Evolutionary conservation across 2,113 vertebrate genomes (phyloP), one percentile per base, ranked within the genome.

Genomic region (Ctenomys sociabilis): DNA sequence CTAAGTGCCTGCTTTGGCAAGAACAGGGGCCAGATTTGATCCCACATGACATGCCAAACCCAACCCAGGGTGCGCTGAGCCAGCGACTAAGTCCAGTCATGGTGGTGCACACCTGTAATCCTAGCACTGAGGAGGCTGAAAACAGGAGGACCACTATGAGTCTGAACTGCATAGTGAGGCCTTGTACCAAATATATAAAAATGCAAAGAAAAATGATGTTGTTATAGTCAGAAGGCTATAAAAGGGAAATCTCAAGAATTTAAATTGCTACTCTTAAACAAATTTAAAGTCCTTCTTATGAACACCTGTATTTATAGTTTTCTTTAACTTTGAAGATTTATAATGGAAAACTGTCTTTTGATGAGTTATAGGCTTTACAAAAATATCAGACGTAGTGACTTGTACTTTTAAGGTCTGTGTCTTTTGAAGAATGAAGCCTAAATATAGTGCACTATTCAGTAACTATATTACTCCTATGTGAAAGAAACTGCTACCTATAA

Each of bases 351-450:
- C 14, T 78, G 7, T 13, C 19, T 63, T 88, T 35, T 75, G 68
- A 85, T 70, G 21, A 64, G 12, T 73, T 90, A n/a, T 14, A 49
- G 49, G 13, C 43, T 88, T 82, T 83, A 37, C 0, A 52, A 89
- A 72, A 83, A 54, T 77, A 75, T 70, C 83, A 93, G 4, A 84
- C 40, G 40, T 59, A 13, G 3, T 75, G 64, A 8, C 12, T 68
- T 61, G 45, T 8, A 73, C 28, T 81, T 93, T n/a, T 13, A 45
- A 85, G 4, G 73, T 40, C n/a, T 83, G 3, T 78, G 4, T 95
- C 19, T 96, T 96, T 96, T 81, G 13, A 91, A 91, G 21, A 93
- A 57, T 40, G 21, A 78, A 73, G 85, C 57, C 70, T 3, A 72
- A 90, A 73, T 59, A 78, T 37, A 81, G 64, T 61, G 14, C 12